phyloP scores from a whole-genome alignment of 2,113 vertebrate genomes.

The Xenopus borealis region DNA sequence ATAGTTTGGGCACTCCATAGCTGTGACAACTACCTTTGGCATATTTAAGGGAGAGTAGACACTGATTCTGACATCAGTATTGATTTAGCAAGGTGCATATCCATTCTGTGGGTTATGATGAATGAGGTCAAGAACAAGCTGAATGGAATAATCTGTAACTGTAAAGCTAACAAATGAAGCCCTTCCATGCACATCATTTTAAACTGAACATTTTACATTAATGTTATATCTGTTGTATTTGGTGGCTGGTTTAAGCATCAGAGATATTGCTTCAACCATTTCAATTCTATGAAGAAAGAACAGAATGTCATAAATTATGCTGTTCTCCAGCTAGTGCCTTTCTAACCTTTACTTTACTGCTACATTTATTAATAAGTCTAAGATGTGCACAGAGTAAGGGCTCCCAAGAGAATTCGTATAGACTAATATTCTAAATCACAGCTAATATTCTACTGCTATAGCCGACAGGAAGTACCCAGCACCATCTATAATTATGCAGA shows the following conservation, averaged over 20 bases:
- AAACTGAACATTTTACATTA: background rate
- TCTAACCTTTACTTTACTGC: background rate
- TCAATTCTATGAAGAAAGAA: background rate
- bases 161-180: no score
- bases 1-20: no score
- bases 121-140: no score
- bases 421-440: background rate
- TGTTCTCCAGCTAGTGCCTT: background rate
- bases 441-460: slow-evolving; percentile 14
- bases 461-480: background rate
- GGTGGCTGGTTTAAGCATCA: background rate
- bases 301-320: background rate
- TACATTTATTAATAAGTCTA: background rate
- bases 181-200: background rate
- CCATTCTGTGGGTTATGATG: no score
- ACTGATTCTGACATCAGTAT: no score
- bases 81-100: no score
- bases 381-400: background rate
- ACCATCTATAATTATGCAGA: background rate
- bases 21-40: no score
- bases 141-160: no score
- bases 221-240: background rate
- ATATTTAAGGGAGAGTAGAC: no score
- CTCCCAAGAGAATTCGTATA: background rate
- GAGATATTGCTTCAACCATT: background rate